Conservation (phyloP, 2,888 invertebrate species). For the Callyntrura sp. region DNA sequence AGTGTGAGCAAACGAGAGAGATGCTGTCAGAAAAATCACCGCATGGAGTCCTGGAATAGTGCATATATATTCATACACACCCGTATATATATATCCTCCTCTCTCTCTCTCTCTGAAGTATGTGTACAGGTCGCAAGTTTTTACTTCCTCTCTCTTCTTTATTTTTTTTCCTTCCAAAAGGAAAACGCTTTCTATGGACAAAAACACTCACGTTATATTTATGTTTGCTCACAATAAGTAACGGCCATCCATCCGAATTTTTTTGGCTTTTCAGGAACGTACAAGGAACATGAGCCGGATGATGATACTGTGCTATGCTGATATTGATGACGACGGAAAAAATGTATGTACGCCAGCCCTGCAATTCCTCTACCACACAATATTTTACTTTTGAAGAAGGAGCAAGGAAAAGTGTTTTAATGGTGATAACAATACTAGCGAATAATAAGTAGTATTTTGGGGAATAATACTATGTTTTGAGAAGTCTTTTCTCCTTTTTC, state of each 20-base stretch:
- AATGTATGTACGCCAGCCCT: background rate
- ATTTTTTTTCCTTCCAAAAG: conserved; percentile 9
- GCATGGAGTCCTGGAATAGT: too few species aligned
- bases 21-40: conserved; percentile 40
- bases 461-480: conserved; percentile 43
- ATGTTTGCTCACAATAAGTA: background rate
- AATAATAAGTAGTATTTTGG: conserved; percentile 31
- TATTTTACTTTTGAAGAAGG: background rate
- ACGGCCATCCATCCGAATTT: conserved; percentile 16
- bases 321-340: conserved; percentile 16
- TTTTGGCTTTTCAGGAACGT: background rate
- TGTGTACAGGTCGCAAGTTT: conserved; percentile 54
- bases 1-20: too few species aligned
- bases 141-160: conserved; percentile 66
- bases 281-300: conserved; percentile 28
- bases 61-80: too few species aligned
- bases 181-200: conserved; percentile 27
- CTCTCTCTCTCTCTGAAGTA: background rate
- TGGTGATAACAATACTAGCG: conserved; percentile 26
- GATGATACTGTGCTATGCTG: too few species aligned
- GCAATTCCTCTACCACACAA: conserved; percentile 8
- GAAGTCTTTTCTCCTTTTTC: conserved; percentile 52
- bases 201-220: conserved; percentile 3
- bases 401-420: background rate
- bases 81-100: too few species aligned